These are phyloP conservation scores for Drosophila asahinai DNA, from an alignment of 1,140 invertebrate genomes.

Conservation along the genomic window DNA sequence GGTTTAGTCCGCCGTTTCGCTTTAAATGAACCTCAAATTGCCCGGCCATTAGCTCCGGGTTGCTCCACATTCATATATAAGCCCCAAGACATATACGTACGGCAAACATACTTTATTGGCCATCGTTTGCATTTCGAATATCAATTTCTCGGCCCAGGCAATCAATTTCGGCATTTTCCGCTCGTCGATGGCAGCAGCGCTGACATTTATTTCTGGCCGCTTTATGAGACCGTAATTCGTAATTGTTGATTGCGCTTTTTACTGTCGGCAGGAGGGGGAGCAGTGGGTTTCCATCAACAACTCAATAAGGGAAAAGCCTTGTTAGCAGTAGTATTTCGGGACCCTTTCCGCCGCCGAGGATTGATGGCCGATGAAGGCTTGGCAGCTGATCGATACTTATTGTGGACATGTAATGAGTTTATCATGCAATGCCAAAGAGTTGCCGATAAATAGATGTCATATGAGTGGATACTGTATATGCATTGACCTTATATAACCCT, in stretches of 20 bases:
- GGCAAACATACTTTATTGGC: constrained; percentile 72
- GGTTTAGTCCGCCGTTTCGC: constrained; percentile 69
- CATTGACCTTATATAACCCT: too few species aligned
- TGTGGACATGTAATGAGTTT: constrained; percentile 36
- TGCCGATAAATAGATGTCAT: constrained; percentile 22
- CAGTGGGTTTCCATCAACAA: constrained; percentile 53
- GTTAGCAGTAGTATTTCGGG: constrained; percentile 53
- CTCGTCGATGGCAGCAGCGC: constrained; percentile 21
- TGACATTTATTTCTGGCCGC: constrained; percentile 81
- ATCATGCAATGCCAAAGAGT: constrained; percentile 22
- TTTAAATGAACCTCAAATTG: constrained; percentile 80
- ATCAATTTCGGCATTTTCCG: constrained; percentile 57
- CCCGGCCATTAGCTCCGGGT: constrained; percentile 62
- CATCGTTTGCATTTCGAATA: constrained; percentile 80
- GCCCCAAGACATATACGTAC: constrained; percentile 32
- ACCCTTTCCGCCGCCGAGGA: background rate
- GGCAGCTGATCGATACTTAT: constrained; percentile 70
- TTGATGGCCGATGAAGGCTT: constrained; percentile 34
- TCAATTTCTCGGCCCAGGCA: constrained; percentile 64
- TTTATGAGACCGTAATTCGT: constrained; percentile 79
- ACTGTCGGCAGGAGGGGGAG: constrained; percentile 39
- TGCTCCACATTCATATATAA: constrained; percentile 56
- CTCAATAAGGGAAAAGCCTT: constrained; percentile 69
- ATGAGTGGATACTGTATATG: background rate
- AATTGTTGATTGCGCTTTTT: constrained; percentile 78